Evolutionary conservation across 2,113 vertebrate genomes (phyloP), one percentile per base, ranked within the genome.

Genomic region (Heterotis niloticus): DNA sequence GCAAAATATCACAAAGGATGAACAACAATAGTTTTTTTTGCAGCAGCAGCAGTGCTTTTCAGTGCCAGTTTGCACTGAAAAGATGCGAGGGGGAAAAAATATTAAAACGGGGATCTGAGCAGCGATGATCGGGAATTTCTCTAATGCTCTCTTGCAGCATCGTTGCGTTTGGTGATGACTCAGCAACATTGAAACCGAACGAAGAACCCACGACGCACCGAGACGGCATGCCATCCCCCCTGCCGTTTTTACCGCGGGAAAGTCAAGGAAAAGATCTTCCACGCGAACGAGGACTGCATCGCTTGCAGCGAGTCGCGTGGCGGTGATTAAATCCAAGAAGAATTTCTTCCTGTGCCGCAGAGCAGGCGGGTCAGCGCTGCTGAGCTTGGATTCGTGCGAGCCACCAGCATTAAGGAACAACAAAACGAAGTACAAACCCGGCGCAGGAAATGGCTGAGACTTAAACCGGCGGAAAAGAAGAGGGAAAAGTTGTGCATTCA

Each of bases 131-230:
- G 64, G 54, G 80, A 64, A 80, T 78, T 79, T 78, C 67, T 80
- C 12, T 4, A 78, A 62, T 54, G 56, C 81, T n/a, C 67, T 34
- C 65, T 76, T 81, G 76, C n/a, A 28, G 66, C 70, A 44, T 18
- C 17, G 70, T 78, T 60, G 76, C n/a, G 57, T 68, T 69, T 29
- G 81, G 57, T 78, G 77, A 72, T 54, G 26, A 81, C 82, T 87
- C 77, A 83, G 85, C 85, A 83, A 79, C 28, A 72, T 54, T 18
- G 54, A 83, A 84, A 86, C 80, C 64, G 74, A 56, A 71, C 26
- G 34, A 83, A 56, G 24, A 52, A 24, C 9, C 7, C 20, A n/a
- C 18, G 64, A 80, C 70, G 73, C 69, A 51, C 14, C 0, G 62
- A 64, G 78, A 76, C 57, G 24, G 23, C 34, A 1, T 34, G 24